Conservation (phyloP, 2,797 vertebrate genomes). For the Gorsachius magnificus region DNA sequence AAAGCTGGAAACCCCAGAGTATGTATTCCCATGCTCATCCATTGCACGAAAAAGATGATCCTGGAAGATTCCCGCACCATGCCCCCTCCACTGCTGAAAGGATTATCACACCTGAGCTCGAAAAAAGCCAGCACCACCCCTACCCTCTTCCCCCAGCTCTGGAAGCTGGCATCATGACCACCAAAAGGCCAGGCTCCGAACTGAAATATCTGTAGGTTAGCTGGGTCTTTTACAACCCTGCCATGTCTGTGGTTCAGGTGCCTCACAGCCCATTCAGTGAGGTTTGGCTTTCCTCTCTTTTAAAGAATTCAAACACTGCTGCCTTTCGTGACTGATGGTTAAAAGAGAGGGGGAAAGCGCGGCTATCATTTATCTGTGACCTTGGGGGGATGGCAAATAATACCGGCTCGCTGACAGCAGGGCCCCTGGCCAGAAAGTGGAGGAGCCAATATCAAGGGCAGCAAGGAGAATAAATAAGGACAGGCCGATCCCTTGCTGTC, state of each 20-base stretch:
- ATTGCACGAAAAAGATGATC: neutral
- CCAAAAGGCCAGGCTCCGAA: neutral
- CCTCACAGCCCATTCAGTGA: neutral
- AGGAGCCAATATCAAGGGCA: neutral
- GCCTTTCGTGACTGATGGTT: neutral
- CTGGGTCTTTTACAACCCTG: neutral
- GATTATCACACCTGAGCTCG: fast-evolving
- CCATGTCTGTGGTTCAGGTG: neutral
- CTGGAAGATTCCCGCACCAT: neutral
- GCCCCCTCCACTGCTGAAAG: neutral
- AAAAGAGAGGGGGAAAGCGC: neutral
- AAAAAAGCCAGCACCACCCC: neutral
- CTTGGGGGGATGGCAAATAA: neutral
- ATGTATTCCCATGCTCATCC: neutral
- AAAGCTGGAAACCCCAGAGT: neutral
- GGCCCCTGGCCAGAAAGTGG: neutral
- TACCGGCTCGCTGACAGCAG: neutral
- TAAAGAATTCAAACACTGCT: neutral
- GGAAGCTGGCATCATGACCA: neutral
- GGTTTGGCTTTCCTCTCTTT: neutral
- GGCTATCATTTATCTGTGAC: neutral
- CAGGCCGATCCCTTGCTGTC: neutral
- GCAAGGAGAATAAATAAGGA: neutral
- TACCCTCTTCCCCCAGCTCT: fast-evolving
- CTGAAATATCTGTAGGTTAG: neutral